Evolutionary conservation across 2,797 vertebrate genomes (phyloP).

Genomic region (Sebastes melanostomus): DNA sequence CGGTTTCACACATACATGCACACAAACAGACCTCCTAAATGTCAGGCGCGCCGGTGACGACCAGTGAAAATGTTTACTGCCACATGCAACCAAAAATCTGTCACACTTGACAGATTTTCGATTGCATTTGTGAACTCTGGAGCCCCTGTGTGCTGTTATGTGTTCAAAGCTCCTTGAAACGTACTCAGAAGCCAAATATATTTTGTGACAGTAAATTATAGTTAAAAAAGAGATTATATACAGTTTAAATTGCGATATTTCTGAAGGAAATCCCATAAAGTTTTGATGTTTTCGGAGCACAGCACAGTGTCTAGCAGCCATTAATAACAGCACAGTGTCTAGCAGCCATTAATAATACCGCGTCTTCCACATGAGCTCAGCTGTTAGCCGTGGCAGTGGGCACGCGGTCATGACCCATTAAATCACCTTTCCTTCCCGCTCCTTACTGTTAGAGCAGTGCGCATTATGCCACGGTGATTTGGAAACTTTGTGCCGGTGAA

Average conservation of each 20-base stretch:
- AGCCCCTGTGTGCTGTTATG: background rate
- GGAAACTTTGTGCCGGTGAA: background rate
- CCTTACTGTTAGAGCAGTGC: background rate
- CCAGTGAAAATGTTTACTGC: too few species aligned
- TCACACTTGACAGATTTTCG: too few species aligned
- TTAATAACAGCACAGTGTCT: background rate
- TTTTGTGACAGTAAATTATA: background rate
- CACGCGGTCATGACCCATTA: conserved; percentile 9
- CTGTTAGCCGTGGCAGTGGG: background rate
- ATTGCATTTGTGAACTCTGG: background rate
- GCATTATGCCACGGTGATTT: background rate
- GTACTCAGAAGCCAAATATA: background rate
- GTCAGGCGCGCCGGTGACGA: too few species aligned
- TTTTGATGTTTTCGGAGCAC: background rate
- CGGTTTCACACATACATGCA: too few species aligned
- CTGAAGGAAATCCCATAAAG: background rate
- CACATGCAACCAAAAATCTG: too few species aligned
- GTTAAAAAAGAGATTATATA: background rate
- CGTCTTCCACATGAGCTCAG: background rate
- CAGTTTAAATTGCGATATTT: background rate
- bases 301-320: background rate
- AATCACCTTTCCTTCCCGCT: background rate
- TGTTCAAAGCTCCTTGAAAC: background rate
- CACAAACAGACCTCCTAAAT: too few species aligned
- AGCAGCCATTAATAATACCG: background rate